A percentile compares a stretch with the other conserved stretches of the same genome.
Conservation (phyloP, 1,140 invertebrate genomes). For the Pentalonia nigronervosa region DNA sequence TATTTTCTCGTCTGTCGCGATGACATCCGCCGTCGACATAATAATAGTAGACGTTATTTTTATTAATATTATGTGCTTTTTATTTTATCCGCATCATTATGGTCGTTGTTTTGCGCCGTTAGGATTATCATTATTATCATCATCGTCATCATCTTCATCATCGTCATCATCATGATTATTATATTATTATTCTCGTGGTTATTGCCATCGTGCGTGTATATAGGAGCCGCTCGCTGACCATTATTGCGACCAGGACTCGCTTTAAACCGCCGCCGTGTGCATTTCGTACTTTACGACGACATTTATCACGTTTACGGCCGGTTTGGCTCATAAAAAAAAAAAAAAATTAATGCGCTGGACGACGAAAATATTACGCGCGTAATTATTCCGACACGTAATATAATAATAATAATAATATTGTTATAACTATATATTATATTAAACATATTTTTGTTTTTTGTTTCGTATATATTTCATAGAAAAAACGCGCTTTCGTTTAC, state of each 20-base stretch:
- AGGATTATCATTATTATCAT: constrained; percentile 5
- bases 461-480: background rate
- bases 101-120: background rate
- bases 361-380: constrained; percentile 41
- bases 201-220: background rate
- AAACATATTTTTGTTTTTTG: background rate
- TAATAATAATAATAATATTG: constrained; percentile 25
- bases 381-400: constrained; percentile 42
- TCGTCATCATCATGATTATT: background rate
- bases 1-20: background rate
- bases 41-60: constrained; percentile 2
- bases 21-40: background rate
- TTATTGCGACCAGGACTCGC: background rate
- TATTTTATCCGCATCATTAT: constrained; percentile 11
- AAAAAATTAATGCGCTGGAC: background rate
- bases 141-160: background rate
- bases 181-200: constrained; percentile 16
- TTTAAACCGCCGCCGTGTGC: constrained; percentile 14
- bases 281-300: constrained; percentile 37
- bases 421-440: background rate
- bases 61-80: background rate
- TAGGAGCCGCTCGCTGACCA: background rate
- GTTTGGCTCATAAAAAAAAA: constrained; percentile 31
- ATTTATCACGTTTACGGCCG: constrained; percentile 31
- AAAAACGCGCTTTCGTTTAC: constrained; percentile 1